phyloP scores from a whole-genome alignment of 2,888 invertebrate genomes.

The Clunio marinus region DNA sequence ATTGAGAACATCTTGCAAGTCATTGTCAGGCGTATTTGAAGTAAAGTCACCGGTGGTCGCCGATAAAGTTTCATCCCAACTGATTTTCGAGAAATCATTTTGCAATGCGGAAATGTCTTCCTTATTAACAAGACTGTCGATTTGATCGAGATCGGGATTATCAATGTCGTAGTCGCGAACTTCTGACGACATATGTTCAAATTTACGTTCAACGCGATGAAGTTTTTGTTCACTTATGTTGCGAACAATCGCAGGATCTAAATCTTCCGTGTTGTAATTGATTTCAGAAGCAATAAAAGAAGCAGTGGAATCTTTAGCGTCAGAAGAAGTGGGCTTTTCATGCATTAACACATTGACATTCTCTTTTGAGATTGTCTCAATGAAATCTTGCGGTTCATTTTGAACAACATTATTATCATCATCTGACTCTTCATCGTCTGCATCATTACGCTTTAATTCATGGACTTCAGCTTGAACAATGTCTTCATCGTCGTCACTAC shows the following conservation, averaged over 20 bases:
- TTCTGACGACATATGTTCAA: conserved; percentile 48
- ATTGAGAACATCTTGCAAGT: conserved; percentile 47
- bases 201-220: conserved; percentile 48
- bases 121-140: conserved; percentile 44
- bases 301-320: background rate
- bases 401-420: background rate
- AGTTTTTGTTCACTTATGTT: conserved; percentile 42
- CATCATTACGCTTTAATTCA: background rate
- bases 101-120: conserved; percentile 51
- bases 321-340: background rate
- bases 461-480: conserved; percentile 18
- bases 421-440: background rate
- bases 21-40: conserved; percentile 50
- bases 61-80: conserved; percentile 51
- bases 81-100: conserved; percentile 51
- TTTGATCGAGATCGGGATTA: conserved; percentile 43
- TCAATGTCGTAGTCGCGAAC: conserved; percentile 43
- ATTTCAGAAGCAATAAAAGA: background rate
- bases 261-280: background rate
- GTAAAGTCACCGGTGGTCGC: conserved; percentile 50
- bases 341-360: too few species aligned
- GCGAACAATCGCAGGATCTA: conserved; percentile 7
- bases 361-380: background rate
- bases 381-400: background rate
- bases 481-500: background rate